phyloP scores from a whole-genome alignment of 2,113 vertebrate species.

The Nannospalax galili region DNA sequence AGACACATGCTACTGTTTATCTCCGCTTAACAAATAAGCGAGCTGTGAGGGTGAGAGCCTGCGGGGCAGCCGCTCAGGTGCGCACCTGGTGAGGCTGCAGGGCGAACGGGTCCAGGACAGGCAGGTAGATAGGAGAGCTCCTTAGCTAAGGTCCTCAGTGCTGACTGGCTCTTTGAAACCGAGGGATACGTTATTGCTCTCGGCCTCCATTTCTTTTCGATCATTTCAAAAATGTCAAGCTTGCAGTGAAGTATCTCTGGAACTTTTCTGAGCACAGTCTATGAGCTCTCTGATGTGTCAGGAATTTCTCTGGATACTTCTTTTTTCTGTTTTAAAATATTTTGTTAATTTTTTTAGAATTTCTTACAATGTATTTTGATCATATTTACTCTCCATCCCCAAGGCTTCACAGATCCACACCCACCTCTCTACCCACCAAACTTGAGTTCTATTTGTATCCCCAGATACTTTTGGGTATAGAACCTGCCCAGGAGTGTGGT shows the following conservation, averaged over 20 bases:
- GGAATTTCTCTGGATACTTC: slow-evolving; percentile 20
- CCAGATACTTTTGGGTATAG: too few species aligned
- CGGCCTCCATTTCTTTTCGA: background rate
- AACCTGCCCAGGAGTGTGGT: too few species aligned
- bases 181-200: background rate
- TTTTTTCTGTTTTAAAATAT: too few species aligned
- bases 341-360: too few species aligned
- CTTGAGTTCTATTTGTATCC: too few species aligned
- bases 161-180: background rate
- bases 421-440: too few species aligned
- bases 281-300: background rate
- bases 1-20: background rate
- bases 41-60: background rate
- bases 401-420: too few species aligned
- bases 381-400: too few species aligned
- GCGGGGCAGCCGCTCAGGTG: too few species aligned
- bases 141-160: accelerated
- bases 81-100: background rate
- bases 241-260: background rate
- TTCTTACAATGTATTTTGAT: too few species aligned
- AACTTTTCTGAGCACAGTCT: background rate
- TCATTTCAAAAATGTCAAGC: background rate
- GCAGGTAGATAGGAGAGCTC: background rate
- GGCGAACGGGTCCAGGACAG: accelerated
- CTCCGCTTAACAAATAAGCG: background rate